Evolutionary conservation across 2,797 vertebrate genomes (phyloP).

Genomic region (Euthynnus affinis): DNA sequence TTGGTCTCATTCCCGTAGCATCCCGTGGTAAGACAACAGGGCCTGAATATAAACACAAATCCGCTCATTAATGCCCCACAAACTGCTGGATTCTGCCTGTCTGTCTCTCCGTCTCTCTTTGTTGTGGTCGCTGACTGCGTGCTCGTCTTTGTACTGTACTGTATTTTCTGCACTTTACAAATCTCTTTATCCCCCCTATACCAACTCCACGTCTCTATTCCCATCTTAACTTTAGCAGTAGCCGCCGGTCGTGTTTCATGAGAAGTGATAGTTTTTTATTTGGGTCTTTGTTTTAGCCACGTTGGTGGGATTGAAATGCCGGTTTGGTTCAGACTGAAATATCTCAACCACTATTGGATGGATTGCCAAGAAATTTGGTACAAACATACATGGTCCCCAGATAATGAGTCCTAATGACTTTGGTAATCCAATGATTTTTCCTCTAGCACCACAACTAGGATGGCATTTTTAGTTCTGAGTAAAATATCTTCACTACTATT

Average conservation of each 20-base stretch:
- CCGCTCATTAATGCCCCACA: slow-evolving; percentile 31
- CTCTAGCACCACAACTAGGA: too few relatives aligned
- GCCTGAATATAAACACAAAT: slow-evolving; percentile 36
- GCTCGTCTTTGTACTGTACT: slow-evolving; percentile 9
- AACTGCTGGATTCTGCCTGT: slow-evolving; percentile 4
- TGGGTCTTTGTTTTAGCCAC: background rate
- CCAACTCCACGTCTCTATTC: background rate
- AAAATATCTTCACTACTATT: too few relatives aligned
- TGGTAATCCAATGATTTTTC: too few relatives aligned
- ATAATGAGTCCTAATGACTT: too few relatives aligned
- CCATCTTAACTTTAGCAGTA: background rate
- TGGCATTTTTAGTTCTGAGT: too few relatives aligned
- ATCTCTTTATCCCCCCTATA: background rate
- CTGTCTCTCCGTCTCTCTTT: slow-evolving; percentile 17
- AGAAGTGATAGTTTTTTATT: background rate
- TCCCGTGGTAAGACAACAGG: slow-evolving; percentile 30
- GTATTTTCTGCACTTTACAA: slow-evolving; percentile 5
- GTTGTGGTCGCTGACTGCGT: slow-evolving; percentile 33
- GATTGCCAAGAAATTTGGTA: too few relatives aligned
- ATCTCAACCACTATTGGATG: too few relatives aligned
- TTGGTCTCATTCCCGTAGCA: slow-evolving; percentile 16
- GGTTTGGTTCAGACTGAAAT: too few relatives aligned
- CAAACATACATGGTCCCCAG: too few relatives aligned
- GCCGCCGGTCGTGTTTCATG: too few relatives aligned
- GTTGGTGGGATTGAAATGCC: background rate